Base-by-base conservation (phyloP, 2,888 invertebrate species). In the Xestia c-nigrum region DNA sequence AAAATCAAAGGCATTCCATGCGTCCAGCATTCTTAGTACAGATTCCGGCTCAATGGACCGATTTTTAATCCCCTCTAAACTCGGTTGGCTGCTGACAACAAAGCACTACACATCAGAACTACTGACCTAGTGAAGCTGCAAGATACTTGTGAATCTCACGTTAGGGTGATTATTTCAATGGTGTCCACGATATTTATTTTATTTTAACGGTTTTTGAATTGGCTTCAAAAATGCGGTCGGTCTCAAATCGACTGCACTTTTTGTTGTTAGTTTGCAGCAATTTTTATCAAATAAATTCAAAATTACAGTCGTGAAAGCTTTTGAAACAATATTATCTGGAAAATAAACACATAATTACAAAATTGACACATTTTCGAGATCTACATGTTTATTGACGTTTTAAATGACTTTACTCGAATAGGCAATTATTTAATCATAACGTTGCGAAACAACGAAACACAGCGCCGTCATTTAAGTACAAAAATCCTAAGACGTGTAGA, bases 1-100 rank as follows among this genome's bases (percentile, higher is more conserved):
- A 38, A 78, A 52, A 72, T 77, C 78, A 83, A 81, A 81, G 69
- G 70, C 57, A 83, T 83, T 74, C 79, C 74, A 70, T 67, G 38
- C 19, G 55, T 24, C 40, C 59, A 55, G 12, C 74, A 57, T 78
- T 64, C 71, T 72, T 24, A 63, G 55, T 70, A 55, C 65, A 72
- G 19, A 83, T 81, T 83, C 67, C 63, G 43, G 63, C 24, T 81
- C 57, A 83, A 66, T 59, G 78, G 40, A 55, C 72, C 57, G 70
- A 74, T 74, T 83, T 78, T 83, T 71, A 52, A 81, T 70, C 40
- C 16, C 47, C 21, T 50, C 14, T 70, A 63, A 69, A 16, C 70
- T 38, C 47, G 67, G 50, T 76, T 81, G 40, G 69, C 43, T 47
- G 7, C 16, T 59, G 59, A 40, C 47, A 66, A 55, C 24, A 66